These are phyloP conservation scores for Parotocinclus haroldoi DNA, from an alignment of 2,797 vertebrate species.

Conservation along the genomic window DNA sequence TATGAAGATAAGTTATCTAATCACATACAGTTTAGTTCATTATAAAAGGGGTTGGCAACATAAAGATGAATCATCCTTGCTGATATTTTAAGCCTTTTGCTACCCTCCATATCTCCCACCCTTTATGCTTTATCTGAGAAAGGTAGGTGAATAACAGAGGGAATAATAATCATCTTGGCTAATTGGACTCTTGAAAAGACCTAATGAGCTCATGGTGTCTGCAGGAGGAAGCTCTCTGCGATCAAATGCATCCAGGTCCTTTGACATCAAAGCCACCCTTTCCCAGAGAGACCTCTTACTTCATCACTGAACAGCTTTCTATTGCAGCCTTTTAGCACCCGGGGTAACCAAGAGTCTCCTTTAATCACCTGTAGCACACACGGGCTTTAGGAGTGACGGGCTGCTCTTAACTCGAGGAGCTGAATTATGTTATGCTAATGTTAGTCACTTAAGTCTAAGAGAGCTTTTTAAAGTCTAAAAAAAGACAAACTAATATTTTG, in stretches of 20 bases:
- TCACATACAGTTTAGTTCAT: no score
- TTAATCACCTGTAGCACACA: constrained; percentile 22
- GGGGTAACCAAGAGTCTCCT: constrained; percentile 8
- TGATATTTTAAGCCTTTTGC: background rate
- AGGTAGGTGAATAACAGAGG: constrained; percentile 22
- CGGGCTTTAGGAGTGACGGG: background rate
- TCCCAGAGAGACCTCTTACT: constrained; percentile 11
- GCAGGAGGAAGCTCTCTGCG: constrained; percentile 22
- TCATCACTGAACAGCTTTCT: constrained; percentile 23
- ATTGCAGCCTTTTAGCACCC: constrained; percentile 21
- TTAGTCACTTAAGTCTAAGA: background rate
- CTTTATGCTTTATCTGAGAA: constrained; percentile 1
- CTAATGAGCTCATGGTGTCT: constrained; percentile 34
- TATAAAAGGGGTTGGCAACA: background rate
- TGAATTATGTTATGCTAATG: background rate
- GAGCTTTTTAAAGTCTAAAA: background rate
- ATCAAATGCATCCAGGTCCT: constrained; percentile 38
- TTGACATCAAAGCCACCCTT: constrained; percentile 34
- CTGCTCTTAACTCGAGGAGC: background rate
- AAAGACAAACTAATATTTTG: background rate
- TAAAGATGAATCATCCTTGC: background rate
- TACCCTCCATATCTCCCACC: background rate
- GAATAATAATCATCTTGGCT: constrained; percentile 27
- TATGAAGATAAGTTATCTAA: no score
- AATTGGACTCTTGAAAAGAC: constrained; percentile 26